Evolutionary conservation across 2,797 vertebrate species (phyloP), one percentile per base, ranked within the genome.

Genomic region (Vultur gryphus): DNA sequence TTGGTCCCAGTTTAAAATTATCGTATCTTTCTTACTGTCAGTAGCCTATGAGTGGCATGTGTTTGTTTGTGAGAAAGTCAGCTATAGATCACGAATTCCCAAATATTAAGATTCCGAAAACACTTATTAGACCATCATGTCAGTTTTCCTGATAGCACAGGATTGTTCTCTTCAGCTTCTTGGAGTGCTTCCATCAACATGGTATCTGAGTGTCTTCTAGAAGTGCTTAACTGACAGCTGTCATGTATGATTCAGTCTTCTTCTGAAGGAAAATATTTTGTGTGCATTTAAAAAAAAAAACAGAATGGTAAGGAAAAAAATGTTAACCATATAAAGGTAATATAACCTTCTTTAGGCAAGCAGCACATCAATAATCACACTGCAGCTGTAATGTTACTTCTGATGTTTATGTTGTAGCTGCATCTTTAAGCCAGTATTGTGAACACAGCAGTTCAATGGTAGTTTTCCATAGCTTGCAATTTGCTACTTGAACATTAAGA

Each of bases 161-260:
- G 39, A 70, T 51, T 93, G 70, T 87, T 90, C 58, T 90, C 79
- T 90, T 90, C 82, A 86, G 46, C 69, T 95, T 91, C 67, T 89
- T 94, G 70, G 72, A 94, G 48, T 82, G 18, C 16, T 72, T 95
- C 93, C 83, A 88, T 79, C 87, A 95, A 37, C 81, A 91, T 58
- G 46, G 81, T 79, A 88, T 76, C 79, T 87, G 44, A 52, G 46
- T 59, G 52, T 79, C 85, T 96, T 93, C 80, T 95, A 94, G 66
- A 89, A 95, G 54, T 73, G 54, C 41, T 80, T 91, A 91, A 93
- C 78, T 97, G 93, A 90, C 85, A 96, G 80, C 80, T 94, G 62
- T 79, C 93, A 72, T 2, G 8, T 72, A 86, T 84, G 91, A 91
- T 33, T 94, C 62, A 62, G 33, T 54, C 57, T 73, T 69, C 31